Base-by-base conservation (phyloP, 1,140 invertebrate species). In the Solenopsis invicta region DNA sequence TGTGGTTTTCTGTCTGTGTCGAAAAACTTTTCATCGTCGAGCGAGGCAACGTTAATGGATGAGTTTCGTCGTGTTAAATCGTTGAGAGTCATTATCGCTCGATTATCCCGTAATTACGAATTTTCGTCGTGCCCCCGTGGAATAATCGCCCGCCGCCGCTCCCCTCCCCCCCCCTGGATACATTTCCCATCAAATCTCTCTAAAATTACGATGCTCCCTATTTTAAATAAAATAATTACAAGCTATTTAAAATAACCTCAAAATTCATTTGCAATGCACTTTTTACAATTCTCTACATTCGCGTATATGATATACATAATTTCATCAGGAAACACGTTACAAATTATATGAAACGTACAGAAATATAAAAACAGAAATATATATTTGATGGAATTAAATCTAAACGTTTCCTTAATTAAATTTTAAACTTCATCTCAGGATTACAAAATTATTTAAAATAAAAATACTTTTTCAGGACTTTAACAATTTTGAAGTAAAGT, bases 31-130 rank as follows among this genome's bases (percentile, higher is more conserved):
- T 8, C 52, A 21, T 56, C 21, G 67, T 21, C 48, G 48, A 71
- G 21, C 52, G 66, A 16, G 54, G 18, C 6, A 56, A 54, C 80
- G 67, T 80, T 72, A 74, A 48, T 48, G 52, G 54, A 87, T 66
- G 67, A 69, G 88, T 66, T 78, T 34, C 78, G 48, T 74, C 8
- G 50, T 48, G 66, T 41, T 34, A 24, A 82, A 74, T 82, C 80
- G 59, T 72, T 24, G 80, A 74, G 37, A 82, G 80, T 82, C 80
- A 48, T 82, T 82, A 82, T 59, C n/a, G 67, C 67, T 48, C 54
- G 54, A 82, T 82, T 74, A 74, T 56, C 52, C 13, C 41, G 67
- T 82, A 74, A 82, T 82, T 82, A 74, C 69, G 80, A 72, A 82
- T 82, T 82, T 82, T 59, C 80, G 54, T 21, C 77, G 0, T 71